Percentiles rank a stretch among this genome's conserved stretches.
phyloP scores from a whole-genome alignment of 2,888 invertebrate genomes.

The Podabrus alpinus region DNA sequence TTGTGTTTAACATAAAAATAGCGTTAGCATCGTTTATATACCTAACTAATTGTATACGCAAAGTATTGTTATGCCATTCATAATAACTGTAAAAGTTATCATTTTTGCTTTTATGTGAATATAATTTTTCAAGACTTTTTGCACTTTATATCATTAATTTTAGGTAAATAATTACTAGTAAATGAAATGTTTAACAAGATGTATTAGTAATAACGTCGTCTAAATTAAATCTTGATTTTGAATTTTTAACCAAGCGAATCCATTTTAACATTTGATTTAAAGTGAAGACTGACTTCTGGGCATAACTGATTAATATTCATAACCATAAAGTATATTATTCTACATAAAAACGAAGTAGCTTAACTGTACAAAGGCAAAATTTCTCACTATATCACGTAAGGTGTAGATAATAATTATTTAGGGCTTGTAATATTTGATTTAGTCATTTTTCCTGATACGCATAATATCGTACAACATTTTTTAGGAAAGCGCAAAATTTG shows the following conservation, averaged over 20 bases:
- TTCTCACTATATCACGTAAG: conserved; percentile 16
- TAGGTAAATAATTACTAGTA: background rate
- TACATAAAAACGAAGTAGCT: conserved; percentile 18
- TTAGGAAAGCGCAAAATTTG: background rate
- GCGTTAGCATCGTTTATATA: conserved; percentile 16
- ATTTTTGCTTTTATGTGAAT: background rate
- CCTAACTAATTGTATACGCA: conserved; percentile 20
- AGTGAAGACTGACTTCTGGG: conserved; percentile 28
- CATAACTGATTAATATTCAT: conserved; percentile 11
- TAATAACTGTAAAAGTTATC: background rate
- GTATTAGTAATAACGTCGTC: conserved; percentile 3
- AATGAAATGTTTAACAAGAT: background rate
- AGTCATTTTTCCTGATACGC: background rate
- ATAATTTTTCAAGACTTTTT: conserved; percentile 1
- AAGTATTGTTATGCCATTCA: conserved; percentile 6
- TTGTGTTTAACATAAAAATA: conserved; percentile 5
- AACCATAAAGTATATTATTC: background rate
- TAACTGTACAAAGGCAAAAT: conserved; percentile 21
- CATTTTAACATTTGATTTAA: conserved; percentile 13
- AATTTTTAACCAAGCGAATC: background rate
- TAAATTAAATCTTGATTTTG: background rate
- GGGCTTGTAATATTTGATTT: conserved; percentile 4
- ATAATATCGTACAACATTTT: background rate
- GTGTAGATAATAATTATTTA: conserved; percentile 22
- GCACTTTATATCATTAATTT: conserved; percentile 11